Base-by-base conservation (phyloP, 2,888 invertebrate species). In the Mythimna pallens region DNA sequence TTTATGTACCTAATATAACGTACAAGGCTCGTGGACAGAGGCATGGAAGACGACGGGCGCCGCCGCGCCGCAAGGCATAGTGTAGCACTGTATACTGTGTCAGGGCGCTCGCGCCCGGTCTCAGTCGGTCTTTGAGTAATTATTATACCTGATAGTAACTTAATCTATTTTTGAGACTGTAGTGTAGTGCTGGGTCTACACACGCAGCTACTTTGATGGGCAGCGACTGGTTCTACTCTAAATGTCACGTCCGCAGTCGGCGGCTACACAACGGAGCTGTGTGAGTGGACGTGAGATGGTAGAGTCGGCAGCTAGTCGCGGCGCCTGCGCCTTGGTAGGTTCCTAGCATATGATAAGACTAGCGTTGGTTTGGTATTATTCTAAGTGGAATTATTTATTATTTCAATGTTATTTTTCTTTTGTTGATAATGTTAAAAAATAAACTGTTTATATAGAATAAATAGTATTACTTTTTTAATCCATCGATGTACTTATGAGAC, bases 351-450 rank as follows among this genome's bases (percentile, higher is more conserved):
- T 25, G 34, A 55, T 69, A 67, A 71, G 57, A 59, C 43, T 77
- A 82, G 66, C 43, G n/a, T 64, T 72, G 74, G 68, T 78, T 70
- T 75, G 84, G 76, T 84, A 73, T 62, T 78, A 70, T 25, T 65
- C 10, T 74, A 73, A 83, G 70, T 43, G 52, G 20, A 72, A 68
- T 62, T 84, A 75, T 81, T 71, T 71, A 68, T 72, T 84, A 76
- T 55, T 71, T 61, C n/a, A 83, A 69, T 84, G 76, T 83, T 84
- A 80, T 75, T 80, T 73, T 76, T 71, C 47, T 69, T 20, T 84
- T 84, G 85, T 82, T 83, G 70, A 67, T 68, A 55, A 54, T 80
- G 80, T 84, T 84, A 79, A 73, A 69, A 66, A 80, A 72, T 78
- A 78, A 76, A 72, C 36, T 54, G 30, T 63, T 57, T 76, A 57